Evolutionary conservation across 2,113 vertebrate species (phyloP), one percentile per base, ranked within the genome.

Genomic region (Melanerpes formicivorus): DNA sequence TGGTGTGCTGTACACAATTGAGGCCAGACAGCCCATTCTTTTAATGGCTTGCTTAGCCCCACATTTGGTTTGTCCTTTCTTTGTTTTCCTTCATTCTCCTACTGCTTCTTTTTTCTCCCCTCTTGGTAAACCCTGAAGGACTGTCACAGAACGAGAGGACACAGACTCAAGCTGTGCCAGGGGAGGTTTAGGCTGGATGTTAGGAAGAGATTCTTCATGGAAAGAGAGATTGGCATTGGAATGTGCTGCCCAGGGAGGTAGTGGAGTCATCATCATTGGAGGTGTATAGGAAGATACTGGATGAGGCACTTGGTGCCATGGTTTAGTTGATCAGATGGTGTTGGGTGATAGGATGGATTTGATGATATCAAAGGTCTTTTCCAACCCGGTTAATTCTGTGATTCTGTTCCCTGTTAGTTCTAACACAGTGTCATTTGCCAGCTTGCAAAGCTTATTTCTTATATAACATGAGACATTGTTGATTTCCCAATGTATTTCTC

Each of bases 401-500:
- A 44, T 44, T 50, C 50, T 50, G 18, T 50, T 88, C 32, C 69
- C 37, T 65, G 59, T 80, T 80, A 79, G 60, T 25, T 84, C 9
- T 30, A 63, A 67, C 4, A 4, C 16, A 48, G 63, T 46, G 19
- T 58, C 27, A 29, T 70, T 64, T 72, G 30, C 40, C 50, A 75
- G 58, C 83, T 52, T 80, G 70, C 81, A 86, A 84, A 70, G 2
- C 67, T 82, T 86, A 64, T 93, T 92, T 84, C 83, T 94, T 86
- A 90, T 50, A 56, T 91, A 90, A 81, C 9, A 21, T 54, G 46
- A 65, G 75, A 52, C 50, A 65, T 62, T 84, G 21, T 59, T 79
- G 56, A 7, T 54, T 88, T 94, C 85, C 66, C 87, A 54, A 87
- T 40, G 14, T 19, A 40, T 86, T 91, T 93, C 56, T 93, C 76